Evolutionary conservation across 2,888 invertebrate species (phyloP).

Genomic region (Mesorhabditis belari): DNA sequence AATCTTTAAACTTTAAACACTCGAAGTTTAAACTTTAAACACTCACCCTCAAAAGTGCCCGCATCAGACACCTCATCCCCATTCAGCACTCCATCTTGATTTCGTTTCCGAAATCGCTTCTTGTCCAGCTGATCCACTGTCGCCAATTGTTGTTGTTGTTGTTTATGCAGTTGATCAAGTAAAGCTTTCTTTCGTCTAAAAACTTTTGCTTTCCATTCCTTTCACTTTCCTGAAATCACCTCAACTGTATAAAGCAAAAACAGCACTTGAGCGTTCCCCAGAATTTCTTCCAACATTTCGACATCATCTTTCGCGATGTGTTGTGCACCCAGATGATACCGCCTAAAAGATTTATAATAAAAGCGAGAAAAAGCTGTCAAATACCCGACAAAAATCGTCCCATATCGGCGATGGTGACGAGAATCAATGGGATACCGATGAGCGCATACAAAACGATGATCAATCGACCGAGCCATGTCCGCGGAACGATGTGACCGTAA

Average conservation of each 20-base stretch:
- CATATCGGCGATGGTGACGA: constrained; percentile 54
- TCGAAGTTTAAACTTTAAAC: not conserved
- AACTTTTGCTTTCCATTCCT: constrained; percentile 1
- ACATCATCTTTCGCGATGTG: constrained; percentile 29
- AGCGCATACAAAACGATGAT: constrained; percentile 51
- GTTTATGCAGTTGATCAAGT: not conserved
- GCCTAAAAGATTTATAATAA: constrained; percentile 24
- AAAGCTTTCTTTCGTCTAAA: not conserved
- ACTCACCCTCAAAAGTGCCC: constrained; percentile 49
- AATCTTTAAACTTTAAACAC: not conserved
- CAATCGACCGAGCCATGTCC: constrained; percentile 47
- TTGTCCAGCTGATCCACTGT: not conserved
- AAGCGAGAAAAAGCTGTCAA: not conserved
- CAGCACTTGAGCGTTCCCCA: constrained; percentile 30
- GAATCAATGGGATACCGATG: constrained; percentile 52
- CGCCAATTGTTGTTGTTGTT: not conserved
- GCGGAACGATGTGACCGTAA: constrained; percentile 53
- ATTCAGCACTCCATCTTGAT: constrained; percentile 6
- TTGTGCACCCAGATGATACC: constrained; percentile 50
- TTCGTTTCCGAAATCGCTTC: not conserved
- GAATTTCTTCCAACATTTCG: constrained; percentile 20
- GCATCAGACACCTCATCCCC: constrained; percentile 42
- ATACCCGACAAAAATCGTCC: constrained; percentile 51
- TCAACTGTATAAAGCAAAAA: constrained; percentile 21
- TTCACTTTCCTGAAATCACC: constrained; percentile 1